Percentiles rank a stretch among this genome's conserved stretches.
These are phyloP conservation scores for Pseudochromis fuscus DNA, from an alignment of 2,797 vertebrate genomes.

Conservation along the genomic window DNA sequence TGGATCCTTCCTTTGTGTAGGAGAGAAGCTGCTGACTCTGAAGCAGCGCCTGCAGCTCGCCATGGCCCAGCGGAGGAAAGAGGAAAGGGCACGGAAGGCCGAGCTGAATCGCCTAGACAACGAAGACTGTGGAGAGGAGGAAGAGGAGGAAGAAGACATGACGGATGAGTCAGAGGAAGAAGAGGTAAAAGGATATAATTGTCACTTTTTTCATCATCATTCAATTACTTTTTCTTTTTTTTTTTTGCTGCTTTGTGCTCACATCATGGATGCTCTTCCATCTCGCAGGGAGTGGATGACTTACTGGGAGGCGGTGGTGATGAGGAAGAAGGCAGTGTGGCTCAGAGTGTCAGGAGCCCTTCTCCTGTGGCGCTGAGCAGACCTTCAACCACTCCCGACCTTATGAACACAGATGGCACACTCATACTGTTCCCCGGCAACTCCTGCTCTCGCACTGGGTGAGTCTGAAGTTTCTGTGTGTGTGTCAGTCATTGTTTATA, in stretches of 20 bases:
- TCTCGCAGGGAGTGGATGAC: conserved; percentile 86
- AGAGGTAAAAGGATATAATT: conserved; percentile 75
- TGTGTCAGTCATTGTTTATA: not conserved
- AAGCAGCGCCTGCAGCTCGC: conserved; percentile 95
- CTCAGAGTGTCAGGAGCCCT: conserved; percentile 65
- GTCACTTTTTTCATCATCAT: no score
- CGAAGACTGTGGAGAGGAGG: conserved; percentile 92
- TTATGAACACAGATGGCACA: conserved; percentile 87
- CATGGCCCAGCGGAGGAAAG: conserved; percentile 92
- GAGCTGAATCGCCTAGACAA: conserved; percentile 93
- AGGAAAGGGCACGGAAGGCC: conserved; percentile 90
- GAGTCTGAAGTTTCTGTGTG: not conserved
- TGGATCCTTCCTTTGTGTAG: conserved; percentile 76
- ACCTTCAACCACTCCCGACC: conserved; percentile 78
- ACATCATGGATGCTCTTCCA: not conserved
- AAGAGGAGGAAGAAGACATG: conserved; percentile 90
- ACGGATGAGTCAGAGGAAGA: conserved; percentile 92
- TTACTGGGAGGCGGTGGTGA: conserved; percentile 81
- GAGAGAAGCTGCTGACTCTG: conserved; percentile 90
- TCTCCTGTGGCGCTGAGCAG: conserved; percentile 68
- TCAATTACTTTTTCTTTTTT: not conserved
- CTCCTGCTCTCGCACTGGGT: conserved; percentile 93
- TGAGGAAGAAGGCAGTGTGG: conserved; percentile 65
- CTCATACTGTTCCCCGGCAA: conserved; percentile 93
- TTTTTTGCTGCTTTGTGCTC: not conserved